Percentiles rank a stretch among this genome's conserved stretches.
Evolutionary conservation across 1,140 invertebrate genomes (phyloP).

Genomic region (Radopholus similis): DNA sequence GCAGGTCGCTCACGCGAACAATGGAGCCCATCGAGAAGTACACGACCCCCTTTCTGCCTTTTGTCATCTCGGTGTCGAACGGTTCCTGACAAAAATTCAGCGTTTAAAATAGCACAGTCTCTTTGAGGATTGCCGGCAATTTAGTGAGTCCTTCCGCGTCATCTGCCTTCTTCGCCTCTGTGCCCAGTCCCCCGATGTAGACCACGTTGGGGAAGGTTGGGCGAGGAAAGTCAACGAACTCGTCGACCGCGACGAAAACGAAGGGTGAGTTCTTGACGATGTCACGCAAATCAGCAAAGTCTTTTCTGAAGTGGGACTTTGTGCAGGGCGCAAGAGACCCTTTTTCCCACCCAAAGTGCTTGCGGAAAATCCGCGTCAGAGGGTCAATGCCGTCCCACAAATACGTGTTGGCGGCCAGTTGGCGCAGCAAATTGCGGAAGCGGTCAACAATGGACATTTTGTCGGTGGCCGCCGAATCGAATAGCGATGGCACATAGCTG

Average conservation of each 20-base stretch:
- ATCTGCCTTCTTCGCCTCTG: conserved; percentile 1
- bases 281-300: conserved; percentile 22
- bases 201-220: conserved; percentile 22
- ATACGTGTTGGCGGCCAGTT: not conserved
- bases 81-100: not conserved
- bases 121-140: not conserved
- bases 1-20: conserved; percentile 15
- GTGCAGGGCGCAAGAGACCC: too few species aligned
- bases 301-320: conserved; percentile 30
- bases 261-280: conserved; percentile 24
- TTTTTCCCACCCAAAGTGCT: conserved; percentile 23
- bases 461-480: conserved; percentile 4
- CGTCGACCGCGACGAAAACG: conserved; percentile 36
- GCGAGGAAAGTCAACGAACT: conserved; percentile 37
- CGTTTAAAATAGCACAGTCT: not conserved
- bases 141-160: not conserved
- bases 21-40: conserved; percentile 31
- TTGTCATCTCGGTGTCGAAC: conserved; percentile 27
- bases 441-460: conserved; percentile 33
- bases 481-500: conserved; percentile 33
- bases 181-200: conserved; percentile 36
- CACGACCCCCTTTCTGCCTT: conserved; percentile 30
- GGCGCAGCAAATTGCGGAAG: conserved; percentile 11
- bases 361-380: conserved; percentile 26
- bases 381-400: not conserved